Conservation (phyloP, 2,797 vertebrate species). For the Bradypodion pumilum region DNA sequence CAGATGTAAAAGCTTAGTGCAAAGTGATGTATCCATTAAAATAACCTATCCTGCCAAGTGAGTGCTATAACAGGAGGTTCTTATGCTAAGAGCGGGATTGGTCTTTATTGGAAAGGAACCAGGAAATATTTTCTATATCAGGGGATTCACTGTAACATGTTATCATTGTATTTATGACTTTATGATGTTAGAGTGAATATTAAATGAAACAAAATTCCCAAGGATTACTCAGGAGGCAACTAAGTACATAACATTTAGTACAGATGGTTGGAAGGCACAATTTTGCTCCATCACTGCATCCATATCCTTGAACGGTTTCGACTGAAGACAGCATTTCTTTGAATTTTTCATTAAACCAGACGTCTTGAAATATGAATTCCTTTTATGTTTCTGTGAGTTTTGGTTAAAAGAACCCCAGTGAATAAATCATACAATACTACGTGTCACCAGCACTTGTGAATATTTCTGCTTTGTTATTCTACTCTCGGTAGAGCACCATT, state of each 20-base stretch:
- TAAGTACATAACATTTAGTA: slow-evolving; percentile 85
- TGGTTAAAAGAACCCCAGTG: slow-evolving; percentile 90
- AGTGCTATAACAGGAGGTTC: slow-evolving; percentile 63
- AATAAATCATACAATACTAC: slow-evolving; percentile 86
- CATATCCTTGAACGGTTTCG: slow-evolving; percentile 80
- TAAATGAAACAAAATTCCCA: slow-evolving; percentile 93
- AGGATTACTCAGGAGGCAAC: slow-evolving; percentile 86
- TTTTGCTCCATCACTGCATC: slow-evolving; percentile 78
- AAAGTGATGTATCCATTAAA: slow-evolving; percentile 70
- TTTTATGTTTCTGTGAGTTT: slow-evolving; percentile 91
- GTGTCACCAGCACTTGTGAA: slow-evolving; percentile 88
- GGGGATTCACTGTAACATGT: slow-evolving; percentile 73
- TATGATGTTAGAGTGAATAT: slow-evolving; percentile 93
- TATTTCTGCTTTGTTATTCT: slow-evolving; percentile 96
- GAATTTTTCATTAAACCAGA: slow-evolving; percentile 93
- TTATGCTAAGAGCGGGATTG: slow-evolving; percentile 59
- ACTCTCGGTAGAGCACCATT: slow-evolving; percentile 94
- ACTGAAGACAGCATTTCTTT: slow-evolving; percentile 84
- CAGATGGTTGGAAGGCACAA: slow-evolving; percentile 82
- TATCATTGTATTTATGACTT: slow-evolving; percentile 88
- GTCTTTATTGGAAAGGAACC: slow-evolving; percentile 69
- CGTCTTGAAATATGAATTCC: slow-evolving; percentile 93
- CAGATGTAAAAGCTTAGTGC: slow-evolving; percentile 63
- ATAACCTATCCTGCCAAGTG: slow-evolving; percentile 73
- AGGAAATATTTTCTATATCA: slow-evolving; percentile 73